A percentile compares a stretch with the other conserved stretches of the same genome.
phyloP scores from a whole-genome alignment of 2,797 vertebrate species.

The Scolopax bukidnonensis region DNA sequence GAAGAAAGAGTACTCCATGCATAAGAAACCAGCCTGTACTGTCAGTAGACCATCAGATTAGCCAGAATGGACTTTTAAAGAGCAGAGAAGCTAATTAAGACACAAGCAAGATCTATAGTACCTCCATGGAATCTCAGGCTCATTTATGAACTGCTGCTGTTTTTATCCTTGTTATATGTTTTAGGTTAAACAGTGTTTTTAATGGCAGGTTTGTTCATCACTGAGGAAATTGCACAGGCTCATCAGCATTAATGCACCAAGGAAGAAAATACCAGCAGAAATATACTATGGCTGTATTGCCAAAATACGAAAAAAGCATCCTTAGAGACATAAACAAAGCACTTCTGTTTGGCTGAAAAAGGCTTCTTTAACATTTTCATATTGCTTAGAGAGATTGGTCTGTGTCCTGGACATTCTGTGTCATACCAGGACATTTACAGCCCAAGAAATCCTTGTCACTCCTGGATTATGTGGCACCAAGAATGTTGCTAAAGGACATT shows the following conservation, averaged over 20 bases:
- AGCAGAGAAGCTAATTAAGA: conserved; percentile 50
- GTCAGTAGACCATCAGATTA: neutral
- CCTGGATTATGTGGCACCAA: neutral
- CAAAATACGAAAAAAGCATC: neutral
- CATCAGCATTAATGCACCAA: conserved; percentile 35
- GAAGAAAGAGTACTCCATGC: neutral
- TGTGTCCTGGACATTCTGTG: neutral
- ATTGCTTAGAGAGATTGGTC: neutral
- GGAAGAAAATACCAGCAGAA: conserved; percentile 19
- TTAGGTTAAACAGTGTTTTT: conserved; percentile 66
- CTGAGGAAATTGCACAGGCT: conserved; percentile 45
- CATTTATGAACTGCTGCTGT: conserved; percentile 55
- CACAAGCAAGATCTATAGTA: conserved; percentile 37
- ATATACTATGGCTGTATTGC: neutral
- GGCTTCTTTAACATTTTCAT: neutral
- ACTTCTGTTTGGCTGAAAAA: neutral
- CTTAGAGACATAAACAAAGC: neutral
- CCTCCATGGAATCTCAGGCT: conserved; percentile 60
- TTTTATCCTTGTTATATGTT: conserved; percentile 62
- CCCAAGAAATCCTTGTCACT: neutral
- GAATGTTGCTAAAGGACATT: neutral
- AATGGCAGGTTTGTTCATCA: conserved; percentile 64
- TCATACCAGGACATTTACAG: neutral
- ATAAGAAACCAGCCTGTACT: neutral
- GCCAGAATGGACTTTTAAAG: conserved; percentile 5